These are phyloP conservation scores for Scaptomyza tumidula DNA, from an alignment of 2,888 invertebrate species.

Conservation along the genomic window DNA sequence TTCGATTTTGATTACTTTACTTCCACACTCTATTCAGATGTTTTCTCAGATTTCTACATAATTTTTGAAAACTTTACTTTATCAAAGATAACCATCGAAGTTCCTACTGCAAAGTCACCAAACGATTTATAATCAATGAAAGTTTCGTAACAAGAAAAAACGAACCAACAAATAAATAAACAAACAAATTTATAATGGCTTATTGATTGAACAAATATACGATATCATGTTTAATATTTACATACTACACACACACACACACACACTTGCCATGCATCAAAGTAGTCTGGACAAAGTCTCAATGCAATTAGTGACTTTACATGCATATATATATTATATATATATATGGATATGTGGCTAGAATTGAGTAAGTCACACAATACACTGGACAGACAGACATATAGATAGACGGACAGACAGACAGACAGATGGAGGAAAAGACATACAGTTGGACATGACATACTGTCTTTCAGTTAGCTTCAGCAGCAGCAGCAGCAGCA, in stretches of 20 bases:
- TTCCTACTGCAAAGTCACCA: neutral
- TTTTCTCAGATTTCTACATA: neutral
- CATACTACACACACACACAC: slow-evolving; percentile 5
- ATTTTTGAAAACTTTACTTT: neutral
- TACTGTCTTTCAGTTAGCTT: slow-evolving; percentile 29
- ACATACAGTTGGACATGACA: slow-evolving; percentile 42
- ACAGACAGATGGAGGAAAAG: slow-evolving; percentile 1
- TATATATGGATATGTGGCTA: slow-evolving; percentile 9
- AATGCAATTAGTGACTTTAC: slow-evolving; percentile 50
- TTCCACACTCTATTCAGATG: neutral
- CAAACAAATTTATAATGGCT: slow-evolving; percentile 1
- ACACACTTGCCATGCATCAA: neutral
- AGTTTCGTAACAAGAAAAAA: slow-evolving; percentile 9
- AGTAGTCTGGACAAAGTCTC: slow-evolving; percentile 28
- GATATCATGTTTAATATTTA: slow-evolving; percentile 29
- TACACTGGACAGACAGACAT: slow-evolving; percentile 7
- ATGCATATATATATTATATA: neutral
- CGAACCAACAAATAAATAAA: neutral
- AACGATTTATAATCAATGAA: slow-evolving; percentile 5
- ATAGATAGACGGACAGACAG: neutral
- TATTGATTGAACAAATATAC: slow-evolving; percentile 26
- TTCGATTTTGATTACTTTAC: too few species aligned
- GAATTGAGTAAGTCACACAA: slow-evolving; percentile 56
- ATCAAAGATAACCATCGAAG: neutral
- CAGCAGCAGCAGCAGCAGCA: slow-evolving; percentile 24